phyloP scores from a whole-genome alignment of 2,888 invertebrate genomes.

The Metalampra italica region DNA sequence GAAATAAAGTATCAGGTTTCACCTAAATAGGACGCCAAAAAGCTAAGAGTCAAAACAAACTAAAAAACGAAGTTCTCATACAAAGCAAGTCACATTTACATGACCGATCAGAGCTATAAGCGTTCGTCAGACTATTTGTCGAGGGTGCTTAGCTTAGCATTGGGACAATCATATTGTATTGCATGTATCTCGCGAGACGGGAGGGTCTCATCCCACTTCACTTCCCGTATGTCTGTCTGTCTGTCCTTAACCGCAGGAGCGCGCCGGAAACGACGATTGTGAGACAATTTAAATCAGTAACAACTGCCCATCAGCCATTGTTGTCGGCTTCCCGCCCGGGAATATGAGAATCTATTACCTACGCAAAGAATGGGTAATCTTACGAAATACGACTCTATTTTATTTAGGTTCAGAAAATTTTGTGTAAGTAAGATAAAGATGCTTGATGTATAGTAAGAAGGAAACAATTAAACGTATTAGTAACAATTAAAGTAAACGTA shows the following conservation, averaged over 20 bases:
- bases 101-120: constrained; percentile 3
- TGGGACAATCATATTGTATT: constrained; percentile 23
- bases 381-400: not conserved
- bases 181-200: constrained; percentile 23
- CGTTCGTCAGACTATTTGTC: constrained; percentile 24
- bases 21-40: no score
- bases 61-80: not conserved
- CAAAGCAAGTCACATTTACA: not conserved
- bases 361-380: not conserved
- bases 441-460: no score
- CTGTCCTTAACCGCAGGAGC: constrained; percentile 26
- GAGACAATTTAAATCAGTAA: constrained; percentile 69
- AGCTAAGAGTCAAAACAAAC: no score
- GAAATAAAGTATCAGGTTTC: no score
- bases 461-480: no score
- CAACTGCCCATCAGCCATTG: constrained; percentile 49
- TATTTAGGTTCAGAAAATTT: not conserved
- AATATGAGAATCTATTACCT: constrained; percentile 24
- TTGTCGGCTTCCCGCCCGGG: constrained; percentile 51
- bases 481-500: no score
- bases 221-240: constrained; percentile 1
- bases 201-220: constrained; percentile 19
- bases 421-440: no score
- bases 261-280: constrained; percentile 65
- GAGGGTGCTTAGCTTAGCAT: constrained; percentile 28